Conservation (phyloP, 2,888 invertebrate species). For the Trypoxylon attenuatum region DNA sequence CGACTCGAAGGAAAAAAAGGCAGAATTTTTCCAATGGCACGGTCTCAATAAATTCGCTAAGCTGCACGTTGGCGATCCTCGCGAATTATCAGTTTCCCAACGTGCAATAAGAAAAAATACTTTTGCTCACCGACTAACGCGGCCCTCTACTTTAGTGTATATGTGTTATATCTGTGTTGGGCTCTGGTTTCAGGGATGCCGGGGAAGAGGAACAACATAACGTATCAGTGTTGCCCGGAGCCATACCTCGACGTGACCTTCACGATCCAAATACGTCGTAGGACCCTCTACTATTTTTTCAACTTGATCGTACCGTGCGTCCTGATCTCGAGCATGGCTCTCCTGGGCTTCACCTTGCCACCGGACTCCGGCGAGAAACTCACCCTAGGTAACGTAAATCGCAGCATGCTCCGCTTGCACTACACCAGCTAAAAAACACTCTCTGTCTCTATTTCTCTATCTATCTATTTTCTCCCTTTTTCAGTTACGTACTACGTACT, state of each 20-base stretch:
- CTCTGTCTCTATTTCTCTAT: constrained; percentile 18
- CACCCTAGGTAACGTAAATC: constrained; percentile 85
- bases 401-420: constrained; percentile 57
- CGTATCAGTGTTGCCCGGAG: constrained; percentile 94
- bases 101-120: no score
- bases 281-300: constrained; percentile 99
- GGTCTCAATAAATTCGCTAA: no score
- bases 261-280: constrained; percentile 95
- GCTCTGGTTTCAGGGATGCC: constrained; percentile 97
- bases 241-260: constrained; percentile 97
- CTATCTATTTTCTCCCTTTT: neutral
- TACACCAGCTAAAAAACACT: constrained; percentile 41
- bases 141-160: neutral
- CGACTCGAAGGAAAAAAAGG: no score
- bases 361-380: constrained; percentile 98
- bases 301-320: constrained; percentile 99
- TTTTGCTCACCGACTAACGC: no score
- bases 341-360: constrained; percentile 97
- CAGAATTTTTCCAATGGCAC: no score
- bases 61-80: no score
- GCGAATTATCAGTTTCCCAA: no score
- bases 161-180: no score
- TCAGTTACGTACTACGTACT: constrained; percentile 12
- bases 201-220: constrained; percentile 91
- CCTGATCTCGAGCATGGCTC: constrained; percentile 98